Conservation (phyloP, 2,888 invertebrate species). For the Parochlus steinenii region DNA sequence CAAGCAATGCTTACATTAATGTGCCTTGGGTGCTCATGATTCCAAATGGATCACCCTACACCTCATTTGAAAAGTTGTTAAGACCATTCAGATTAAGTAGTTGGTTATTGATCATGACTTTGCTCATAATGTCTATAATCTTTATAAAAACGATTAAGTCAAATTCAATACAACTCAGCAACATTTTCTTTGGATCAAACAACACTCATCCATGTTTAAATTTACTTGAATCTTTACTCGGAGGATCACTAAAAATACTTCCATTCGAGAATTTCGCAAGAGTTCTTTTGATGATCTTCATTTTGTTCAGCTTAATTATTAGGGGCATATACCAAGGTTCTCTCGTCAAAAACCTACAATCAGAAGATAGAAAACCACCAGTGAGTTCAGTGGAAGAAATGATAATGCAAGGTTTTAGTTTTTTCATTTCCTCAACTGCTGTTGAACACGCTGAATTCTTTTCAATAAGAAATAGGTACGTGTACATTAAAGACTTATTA, state of each 20-base stretch:
- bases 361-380: not conserved
- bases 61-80: constrained; percentile 8
- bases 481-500: not conserved
- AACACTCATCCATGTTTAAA: constrained; percentile 5
- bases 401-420: not conserved
- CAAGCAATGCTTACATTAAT: constrained; percentile 1
- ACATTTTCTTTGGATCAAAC: constrained; percentile 6
- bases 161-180: not conserved
- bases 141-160: constrained; percentile 1
- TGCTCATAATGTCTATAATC: not conserved
- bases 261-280: constrained; percentile 7
- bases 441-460: constrained; percentile 6
- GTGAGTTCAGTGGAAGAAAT: constrained; percentile 6
- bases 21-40: constrained; percentile 10
- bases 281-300: constrained; percentile 3
- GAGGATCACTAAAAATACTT: not conserved
- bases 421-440: constrained; percentile 1
- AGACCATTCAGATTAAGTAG: constrained; percentile 3
- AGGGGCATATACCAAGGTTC: constrained; percentile 7
- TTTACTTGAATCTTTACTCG: constrained; percentile 2
- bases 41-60: not conserved
- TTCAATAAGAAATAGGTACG: too few relatives aligned
- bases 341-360: constrained; percentile 7
- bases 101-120: constrained; percentile 3
- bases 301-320: constrained; percentile 7